Conservation (phyloP, 2,797 vertebrate species). For the Siniperca obscura region DNA sequence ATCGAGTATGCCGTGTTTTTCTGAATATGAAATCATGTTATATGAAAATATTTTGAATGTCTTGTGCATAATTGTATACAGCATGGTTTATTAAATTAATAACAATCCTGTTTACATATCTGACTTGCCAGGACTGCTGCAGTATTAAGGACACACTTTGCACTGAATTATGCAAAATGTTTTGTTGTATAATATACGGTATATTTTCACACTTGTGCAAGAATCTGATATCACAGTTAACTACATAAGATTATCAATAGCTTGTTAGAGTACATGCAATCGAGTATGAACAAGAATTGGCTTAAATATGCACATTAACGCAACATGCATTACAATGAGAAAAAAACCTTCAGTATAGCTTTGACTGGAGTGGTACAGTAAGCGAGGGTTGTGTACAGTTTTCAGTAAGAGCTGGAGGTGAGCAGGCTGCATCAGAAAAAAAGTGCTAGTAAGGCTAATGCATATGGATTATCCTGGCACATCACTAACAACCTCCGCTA, state of each 20-base stretch:
- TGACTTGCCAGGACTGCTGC: not conserved
- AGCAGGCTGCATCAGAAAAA: not conserved
- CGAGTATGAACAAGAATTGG: not conserved
- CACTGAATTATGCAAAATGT: not conserved
- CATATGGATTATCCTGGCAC: not conserved
- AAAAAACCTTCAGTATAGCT: not conserved
- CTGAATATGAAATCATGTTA: not conserved
- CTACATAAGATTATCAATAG: not conserved
- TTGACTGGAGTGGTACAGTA: not conserved
- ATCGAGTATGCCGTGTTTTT: not conserved
- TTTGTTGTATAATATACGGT: not conserved
- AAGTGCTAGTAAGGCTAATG: not conserved
- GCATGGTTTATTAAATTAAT: not conserved
- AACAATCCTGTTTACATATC: not conserved
- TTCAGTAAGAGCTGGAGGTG: not conserved
- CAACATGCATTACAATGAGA: not conserved
- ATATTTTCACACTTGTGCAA: not conserved
- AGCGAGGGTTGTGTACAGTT: not conserved
- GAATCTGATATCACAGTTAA: not conserved
- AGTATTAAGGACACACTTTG: not conserved
- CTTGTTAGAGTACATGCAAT: not conserved
- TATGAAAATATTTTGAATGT: not conserved
- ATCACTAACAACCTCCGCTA: not conserved
- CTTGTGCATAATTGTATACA: not conserved
- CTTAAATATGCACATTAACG: not conserved